A percentile compares a stretch with the other conserved stretches of the same genome.
phyloP scores from a whole-genome alignment of 2,888 invertebrate genomes.

The Acronicta aceris region DNA sequence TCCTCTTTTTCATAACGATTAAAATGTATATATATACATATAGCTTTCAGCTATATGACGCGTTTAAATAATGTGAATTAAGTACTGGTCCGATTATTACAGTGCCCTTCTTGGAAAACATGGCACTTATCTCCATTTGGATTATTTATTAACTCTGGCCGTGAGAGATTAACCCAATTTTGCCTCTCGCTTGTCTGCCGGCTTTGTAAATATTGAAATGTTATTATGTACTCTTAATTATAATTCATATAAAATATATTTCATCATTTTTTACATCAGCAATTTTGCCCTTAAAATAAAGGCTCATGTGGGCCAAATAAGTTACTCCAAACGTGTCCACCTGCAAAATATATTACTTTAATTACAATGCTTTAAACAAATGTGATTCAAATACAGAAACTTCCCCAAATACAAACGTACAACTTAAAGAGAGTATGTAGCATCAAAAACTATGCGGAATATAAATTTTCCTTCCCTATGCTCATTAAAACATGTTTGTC shows the following conservation, averaged over 20 bases:
- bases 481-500: neutral
- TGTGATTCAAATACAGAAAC: no score
- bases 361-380: no score
- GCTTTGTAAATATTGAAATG: no score
- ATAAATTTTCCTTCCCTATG: neutral
- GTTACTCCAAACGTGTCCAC: no score
- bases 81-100: slow-evolving; percentile 35
- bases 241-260: neutral
- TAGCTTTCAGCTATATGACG: neutral
- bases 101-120: slow-evolving; percentile 18
- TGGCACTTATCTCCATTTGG: slow-evolving; percentile 30
- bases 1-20: neutral
- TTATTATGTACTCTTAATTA: neutral
- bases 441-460: neutral
- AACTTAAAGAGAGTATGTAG: neutral
- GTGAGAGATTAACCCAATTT: slow-evolving; percentile 29
- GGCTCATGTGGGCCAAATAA: no score
- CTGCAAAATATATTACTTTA: no score
- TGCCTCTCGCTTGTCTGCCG: slow-evolving; percentile 18
- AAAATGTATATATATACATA: neutral
- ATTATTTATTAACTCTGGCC: slow-evolving; percentile 42
- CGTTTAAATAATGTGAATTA: slow-evolving; percentile 51
- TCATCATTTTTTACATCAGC: no score
- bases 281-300: no score
- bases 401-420: no score